Percentiles rank a stretch among this genome's conserved stretches.
These are phyloP conservation scores for Epinephelus moara DNA, from an alignment of 2,113 vertebrate species.

Conservation along the genomic window DNA sequence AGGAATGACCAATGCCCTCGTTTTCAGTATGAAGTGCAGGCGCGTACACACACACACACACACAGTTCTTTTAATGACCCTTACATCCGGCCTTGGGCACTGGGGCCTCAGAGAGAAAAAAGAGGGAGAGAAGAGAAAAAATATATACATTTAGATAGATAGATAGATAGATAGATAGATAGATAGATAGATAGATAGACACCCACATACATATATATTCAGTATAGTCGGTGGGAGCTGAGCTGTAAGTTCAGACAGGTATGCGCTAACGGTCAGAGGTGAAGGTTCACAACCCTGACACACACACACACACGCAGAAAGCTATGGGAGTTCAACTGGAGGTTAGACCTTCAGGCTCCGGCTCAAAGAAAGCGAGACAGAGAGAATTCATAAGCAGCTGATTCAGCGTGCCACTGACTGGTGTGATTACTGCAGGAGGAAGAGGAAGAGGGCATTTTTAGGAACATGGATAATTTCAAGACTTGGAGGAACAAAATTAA, in stretches of 20 bases:
- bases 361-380: slow-evolving; percentile 54
- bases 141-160: slow-evolving; percentile 4
- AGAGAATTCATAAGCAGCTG: slow-evolving; percentile 75
- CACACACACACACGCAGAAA: slow-evolving; percentile 21
- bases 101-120: slow-evolving; percentile 24
- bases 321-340: slow-evolving; percentile 70
- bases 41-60: slow-evolving; percentile 43
- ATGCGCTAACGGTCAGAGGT: slow-evolving; percentile 54
- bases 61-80: slow-evolving; percentile 68
- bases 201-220: slow-evolving; percentile 13
- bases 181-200: slow-evolving; percentile 40
- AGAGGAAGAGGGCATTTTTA: slow-evolving; percentile 27
- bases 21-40: slow-evolving; percentile 32
- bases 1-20: slow-evolving; percentile 74
- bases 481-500: slow-evolving; percentile 22
- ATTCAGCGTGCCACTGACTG: slow-evolving; percentile 56
- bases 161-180: slow-evolving; percentile 42
- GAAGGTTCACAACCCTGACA: slow-evolving; percentile 37
- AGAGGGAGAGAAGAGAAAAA: slow-evolving; percentile 3
- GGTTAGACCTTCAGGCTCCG: slow-evolving; percentile 78
- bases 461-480: slow-evolving; percentile 13
- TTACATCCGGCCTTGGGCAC: slow-evolving; percentile 67
- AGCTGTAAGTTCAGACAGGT: slow-evolving; percentile 36
- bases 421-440: slow-evolving; percentile 52
- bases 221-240: background rate